phyloP scores from a whole-genome alignment of 1,140 invertebrate genomes.

The Acromyrmex charruanus region DNA sequence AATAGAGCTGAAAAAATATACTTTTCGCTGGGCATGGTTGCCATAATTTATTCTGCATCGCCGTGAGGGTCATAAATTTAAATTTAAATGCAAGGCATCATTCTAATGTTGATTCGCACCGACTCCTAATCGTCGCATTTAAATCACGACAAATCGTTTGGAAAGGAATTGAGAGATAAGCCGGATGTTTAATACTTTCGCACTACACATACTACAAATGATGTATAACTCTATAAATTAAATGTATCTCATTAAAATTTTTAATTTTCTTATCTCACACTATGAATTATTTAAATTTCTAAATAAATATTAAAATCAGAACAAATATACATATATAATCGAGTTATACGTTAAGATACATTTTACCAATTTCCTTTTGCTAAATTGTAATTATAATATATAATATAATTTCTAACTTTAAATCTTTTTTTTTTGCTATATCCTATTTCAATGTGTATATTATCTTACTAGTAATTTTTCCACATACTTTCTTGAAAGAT shows the following conservation, averaged over 20 bases:
- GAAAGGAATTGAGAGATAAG: neutral
- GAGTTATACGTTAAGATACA: neutral
- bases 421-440: neutral
- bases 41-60: constrained; percentile 26
- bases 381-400: neutral
- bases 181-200: neutral
- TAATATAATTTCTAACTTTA: neutral
- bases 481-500: neutral
- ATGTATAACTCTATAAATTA: neutral
- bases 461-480: neutral
- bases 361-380: neutral
- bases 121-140: constrained; percentile 37
- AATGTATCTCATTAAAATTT: neutral
- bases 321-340: neutral
- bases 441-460: neutral
- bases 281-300: constrained; percentile 8
- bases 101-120: constrained; percentile 38
- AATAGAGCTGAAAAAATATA: constrained; percentile 38
- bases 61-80: constrained; percentile 36
- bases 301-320: neutral
- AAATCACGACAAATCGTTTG: constrained; percentile 44
- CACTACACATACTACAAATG: neutral
- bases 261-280: neutral
- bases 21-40: constrained; percentile 37
- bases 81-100: constrained; percentile 44